Evolutionary conservation across 2,888 invertebrate genomes (phyloP), one percentile per base, ranked within the genome.

Genomic region (Lysandra bellargus): DNA sequence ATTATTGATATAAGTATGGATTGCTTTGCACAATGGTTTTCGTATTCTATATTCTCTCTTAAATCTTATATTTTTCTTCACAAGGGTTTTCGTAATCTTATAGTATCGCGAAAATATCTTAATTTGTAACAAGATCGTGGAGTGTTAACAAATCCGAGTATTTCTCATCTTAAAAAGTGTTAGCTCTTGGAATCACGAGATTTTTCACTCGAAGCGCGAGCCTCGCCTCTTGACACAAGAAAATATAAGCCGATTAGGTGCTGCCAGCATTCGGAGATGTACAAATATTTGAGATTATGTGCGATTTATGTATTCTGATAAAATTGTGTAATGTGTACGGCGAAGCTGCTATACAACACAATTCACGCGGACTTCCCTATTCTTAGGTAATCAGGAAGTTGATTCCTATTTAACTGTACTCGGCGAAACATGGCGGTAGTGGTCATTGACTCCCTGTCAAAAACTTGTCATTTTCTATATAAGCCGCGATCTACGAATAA

Each of bases 101-200:
- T 64, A 30, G 30, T 64, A 64, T 64, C 64, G 64, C 30, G 7
- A 1, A 69, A 69, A 69, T 69, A 33, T 69, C 33, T 69, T 69
- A 69, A 69, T 69, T 69, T 64, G 64, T 69, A 69, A 69, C 69
- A 14, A 37, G 33, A 69, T 37, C 33, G 69, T 33, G 33, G 69
- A 69, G 69, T 69, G 69, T 37, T 69, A 33, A 69, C 69, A 69
- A 69, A 69, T 69, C 69, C 69, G 33, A 69, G 69, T 69, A 69
- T 69, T 69, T 69, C 33, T 69, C 69, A 37, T 69, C 33, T 69
- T 37, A 69, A 69, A 69, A 69, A 69, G 69, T 69, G 33, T 69
- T 69, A 69, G 69, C 69, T 37, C 69, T 69, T 37, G 69, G 69
- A 37, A 69, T 37, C 69, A 69, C 69, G 5, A 69, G 69, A 69